These are phyloP conservation scores for Eupelmus urozonus DNA, from an alignment of 2,888 invertebrate species.

Conservation along the genomic window DNA sequence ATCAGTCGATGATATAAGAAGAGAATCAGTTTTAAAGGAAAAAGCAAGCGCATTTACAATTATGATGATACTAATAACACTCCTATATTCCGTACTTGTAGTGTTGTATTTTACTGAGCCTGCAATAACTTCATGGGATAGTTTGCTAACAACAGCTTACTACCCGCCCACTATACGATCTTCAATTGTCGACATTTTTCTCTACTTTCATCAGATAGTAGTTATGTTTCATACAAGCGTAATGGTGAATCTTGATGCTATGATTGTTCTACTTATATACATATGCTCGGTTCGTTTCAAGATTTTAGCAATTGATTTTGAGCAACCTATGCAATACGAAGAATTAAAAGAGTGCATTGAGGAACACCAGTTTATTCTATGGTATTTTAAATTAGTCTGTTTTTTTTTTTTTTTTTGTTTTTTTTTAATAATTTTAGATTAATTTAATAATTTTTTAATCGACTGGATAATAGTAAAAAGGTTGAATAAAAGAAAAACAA, in stretches of 20 bases:
- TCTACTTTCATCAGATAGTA: slow-evolving; percentile 31
- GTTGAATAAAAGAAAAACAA: no score
- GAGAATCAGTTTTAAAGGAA: slow-evolving; percentile 11
- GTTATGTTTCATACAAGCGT: slow-evolving; percentile 35
- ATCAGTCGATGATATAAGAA: background rate
- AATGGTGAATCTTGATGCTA: slow-evolving; percentile 30
- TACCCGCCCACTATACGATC: slow-evolving; percentile 40
- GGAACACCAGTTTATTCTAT: slow-evolving; percentile 30
- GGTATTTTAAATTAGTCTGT: slow-evolving; percentile 14
- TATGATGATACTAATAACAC: slow-evolving; percentile 16
- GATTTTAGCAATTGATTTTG: slow-evolving; percentile 14
- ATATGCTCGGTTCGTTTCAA: slow-evolving; percentile 32
- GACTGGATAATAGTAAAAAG: no score
- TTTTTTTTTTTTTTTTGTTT: no score
- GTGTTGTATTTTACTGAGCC: slow-evolving; percentile 18
- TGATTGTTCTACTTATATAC: slow-evolving; percentile 33
- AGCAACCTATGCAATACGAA: background rate
- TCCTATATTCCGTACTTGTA: slow-evolving; percentile 21
- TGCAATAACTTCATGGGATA: slow-evolving; percentile 29
- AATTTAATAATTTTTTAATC: no score
- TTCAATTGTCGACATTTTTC: background rate
- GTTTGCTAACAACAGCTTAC: slow-evolving; percentile 29
- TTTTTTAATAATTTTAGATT: no score
- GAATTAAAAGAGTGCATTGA: slow-evolving; percentile 14
- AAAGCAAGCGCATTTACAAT: background rate